These are phyloP conservation scores for Hippopotamus amphibius DNA, from an alignment of 2,113 vertebrate genomes.

Conservation along the genomic window DNA sequence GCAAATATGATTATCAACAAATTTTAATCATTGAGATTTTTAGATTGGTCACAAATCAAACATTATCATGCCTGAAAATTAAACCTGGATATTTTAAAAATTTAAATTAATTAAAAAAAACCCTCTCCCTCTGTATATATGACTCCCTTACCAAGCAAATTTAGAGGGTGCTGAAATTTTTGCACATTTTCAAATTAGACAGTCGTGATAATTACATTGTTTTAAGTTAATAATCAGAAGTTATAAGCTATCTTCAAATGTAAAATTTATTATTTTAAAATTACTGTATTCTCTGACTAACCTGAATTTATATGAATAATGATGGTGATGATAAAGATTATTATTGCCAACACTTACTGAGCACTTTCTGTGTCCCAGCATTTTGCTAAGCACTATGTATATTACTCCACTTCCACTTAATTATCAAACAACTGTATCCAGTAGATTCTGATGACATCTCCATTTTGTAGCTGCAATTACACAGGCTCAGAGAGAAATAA, in stretches of 20 bases:
- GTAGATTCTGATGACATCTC: background rate
- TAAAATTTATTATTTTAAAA: slow-evolving; percentile 31
- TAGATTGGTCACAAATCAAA: slow-evolving; percentile 17
- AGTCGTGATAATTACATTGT: background rate
- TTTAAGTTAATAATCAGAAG: background rate
- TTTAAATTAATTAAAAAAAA: background rate
- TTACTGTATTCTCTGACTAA: background rate
- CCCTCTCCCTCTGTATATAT: background rate
- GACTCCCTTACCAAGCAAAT: background rate
- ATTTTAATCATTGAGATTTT: slow-evolving; percentile 31
- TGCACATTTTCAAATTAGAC: slow-evolving; percentile 27
- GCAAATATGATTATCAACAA: background rate
- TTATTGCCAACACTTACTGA: background rate
- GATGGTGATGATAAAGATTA: background rate
- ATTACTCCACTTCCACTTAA: slow-evolving; percentile 56
- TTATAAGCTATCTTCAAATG: slow-evolving; percentile 34
- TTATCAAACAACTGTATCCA: background rate
- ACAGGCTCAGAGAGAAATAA: background rate
- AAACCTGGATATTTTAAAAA: background rate
- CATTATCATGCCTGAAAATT: background rate
- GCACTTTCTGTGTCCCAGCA: background rate
- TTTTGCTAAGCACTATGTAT: slow-evolving; percentile 26
- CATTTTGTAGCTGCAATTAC: slow-evolving; percentile 14
- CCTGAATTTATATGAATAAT: slow-evolving; percentile 38
- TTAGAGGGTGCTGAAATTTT: background rate